Conservation (phyloP, 2,797 vertebrate species). For the Lagorchestes hirsutus region DNA sequence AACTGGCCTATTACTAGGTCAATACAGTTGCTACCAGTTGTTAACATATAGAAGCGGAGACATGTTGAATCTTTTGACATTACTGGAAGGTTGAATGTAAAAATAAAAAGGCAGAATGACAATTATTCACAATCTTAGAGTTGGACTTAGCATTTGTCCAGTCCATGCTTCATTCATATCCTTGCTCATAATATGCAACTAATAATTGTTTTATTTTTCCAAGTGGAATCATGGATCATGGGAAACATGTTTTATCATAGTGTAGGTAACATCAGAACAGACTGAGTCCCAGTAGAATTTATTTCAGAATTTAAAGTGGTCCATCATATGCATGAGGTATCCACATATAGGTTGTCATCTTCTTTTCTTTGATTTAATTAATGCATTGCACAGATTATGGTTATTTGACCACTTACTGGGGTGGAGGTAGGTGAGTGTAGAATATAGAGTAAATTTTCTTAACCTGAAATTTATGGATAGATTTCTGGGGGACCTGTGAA, state of each 20-base stretch:
- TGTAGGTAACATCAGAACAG: neutral
- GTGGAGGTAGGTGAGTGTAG: neutral
- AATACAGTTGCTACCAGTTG: neutral
- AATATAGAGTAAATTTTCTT: neutral
- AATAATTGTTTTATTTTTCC: neutral
- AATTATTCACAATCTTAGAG: neutral
- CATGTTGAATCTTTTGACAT: neutral
- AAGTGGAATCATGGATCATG: neutral
- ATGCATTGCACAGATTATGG: neutral
- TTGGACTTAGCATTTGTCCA: neutral
- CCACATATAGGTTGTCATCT: neutral
- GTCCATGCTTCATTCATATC: neutral
- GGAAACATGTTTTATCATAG: neutral
- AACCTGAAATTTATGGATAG: neutral
- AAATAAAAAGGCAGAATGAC: neutral
- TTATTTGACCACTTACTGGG: neutral
- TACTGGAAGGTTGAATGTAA: constrained; percentile 38
- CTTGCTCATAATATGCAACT: neutral
- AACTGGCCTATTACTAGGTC: constrained; percentile 15
- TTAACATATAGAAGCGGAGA: neutral
- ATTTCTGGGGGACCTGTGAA: neutral
- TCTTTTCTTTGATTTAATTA: neutral
- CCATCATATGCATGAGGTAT: neutral
- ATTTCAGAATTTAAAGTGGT: neutral
- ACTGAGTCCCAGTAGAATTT: neutral